These are phyloP conservation scores for Labia minor DNA, from an alignment of 2,888 invertebrate species.

Conservation along the genomic window DNA sequence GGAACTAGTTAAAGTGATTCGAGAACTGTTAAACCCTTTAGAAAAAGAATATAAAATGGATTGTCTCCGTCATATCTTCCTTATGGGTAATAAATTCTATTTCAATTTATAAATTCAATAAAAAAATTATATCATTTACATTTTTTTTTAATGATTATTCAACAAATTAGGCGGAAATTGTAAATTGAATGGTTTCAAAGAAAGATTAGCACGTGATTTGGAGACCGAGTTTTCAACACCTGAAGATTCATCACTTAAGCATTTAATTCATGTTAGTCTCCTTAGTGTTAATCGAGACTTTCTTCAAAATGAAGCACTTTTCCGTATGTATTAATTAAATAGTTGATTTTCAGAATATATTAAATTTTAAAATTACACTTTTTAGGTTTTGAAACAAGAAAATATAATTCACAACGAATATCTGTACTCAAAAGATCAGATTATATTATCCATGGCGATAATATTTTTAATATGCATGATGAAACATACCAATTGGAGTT, in stretches of 20 bases:
- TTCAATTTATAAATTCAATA: not conserved
- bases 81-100: slow-evolving; percentile 30
- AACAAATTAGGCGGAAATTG: not conserved
- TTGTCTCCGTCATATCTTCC: slow-evolving; percentile 36
- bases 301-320: not conserved
- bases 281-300: not conserved
- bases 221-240: not conserved
- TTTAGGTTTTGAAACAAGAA: not conserved
- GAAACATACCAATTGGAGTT: too few species aligned
- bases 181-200: not conserved
- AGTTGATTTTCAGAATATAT: not conserved
- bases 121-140: not conserved
- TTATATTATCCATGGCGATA: not conserved
- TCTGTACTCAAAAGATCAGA: not conserved
- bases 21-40: slow-evolving; percentile 34
- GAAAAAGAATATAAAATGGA: slow-evolving; percentile 34
- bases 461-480: not conserved
- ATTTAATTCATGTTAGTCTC: not conserved
- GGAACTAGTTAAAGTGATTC: slow-evolving; percentile 36
- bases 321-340: not conserved
- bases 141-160: not conserved
- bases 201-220: not conserved
- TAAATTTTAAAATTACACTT: not conserved
- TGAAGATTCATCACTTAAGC: not conserved
- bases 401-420: not conserved